These are phyloP conservation scores for Chloroceryle amazona DNA, from an alignment of 2,797 vertebrate species.

Conservation along the genomic window DNA sequence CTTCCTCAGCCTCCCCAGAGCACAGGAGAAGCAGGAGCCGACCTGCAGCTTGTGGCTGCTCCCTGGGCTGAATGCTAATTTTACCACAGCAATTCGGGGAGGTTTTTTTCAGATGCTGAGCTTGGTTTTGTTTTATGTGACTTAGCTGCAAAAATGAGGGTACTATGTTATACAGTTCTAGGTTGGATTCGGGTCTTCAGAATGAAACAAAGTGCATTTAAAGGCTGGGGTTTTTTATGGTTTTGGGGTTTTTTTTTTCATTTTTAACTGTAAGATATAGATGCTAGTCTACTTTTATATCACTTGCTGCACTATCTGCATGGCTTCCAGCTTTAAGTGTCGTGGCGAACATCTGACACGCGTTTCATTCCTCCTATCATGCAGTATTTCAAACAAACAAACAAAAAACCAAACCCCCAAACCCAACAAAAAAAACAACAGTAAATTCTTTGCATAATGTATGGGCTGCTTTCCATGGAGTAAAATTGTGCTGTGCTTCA, in stretches of 20 bases:
- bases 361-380: constrained; percentile 5
- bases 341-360: background rate
- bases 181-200: background rate
- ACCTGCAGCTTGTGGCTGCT: background rate
- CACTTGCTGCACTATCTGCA: background rate
- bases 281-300: background rate
- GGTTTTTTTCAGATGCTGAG: background rate
- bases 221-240: background rate
- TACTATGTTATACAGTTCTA: background rate
- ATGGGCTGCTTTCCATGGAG: constrained; percentile 19
- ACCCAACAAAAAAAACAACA: background rate
- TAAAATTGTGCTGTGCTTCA: background rate
- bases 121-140: background rate
- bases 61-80: background rate
- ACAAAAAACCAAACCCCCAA: background rate
- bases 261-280: background rate
- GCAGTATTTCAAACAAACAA: background rate
- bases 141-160: background rate
- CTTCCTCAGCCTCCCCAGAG: background rate
- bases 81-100: background rate
- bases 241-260: background rate
- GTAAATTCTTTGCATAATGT: constrained; percentile 39
- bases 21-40: background rate
- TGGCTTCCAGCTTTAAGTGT: background rate
- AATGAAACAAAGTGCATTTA: background rate